These are phyloP conservation scores for Drosophila meridiana DNA, from an alignment of 2,888 invertebrate species.

Conservation along the genomic window DNA sequence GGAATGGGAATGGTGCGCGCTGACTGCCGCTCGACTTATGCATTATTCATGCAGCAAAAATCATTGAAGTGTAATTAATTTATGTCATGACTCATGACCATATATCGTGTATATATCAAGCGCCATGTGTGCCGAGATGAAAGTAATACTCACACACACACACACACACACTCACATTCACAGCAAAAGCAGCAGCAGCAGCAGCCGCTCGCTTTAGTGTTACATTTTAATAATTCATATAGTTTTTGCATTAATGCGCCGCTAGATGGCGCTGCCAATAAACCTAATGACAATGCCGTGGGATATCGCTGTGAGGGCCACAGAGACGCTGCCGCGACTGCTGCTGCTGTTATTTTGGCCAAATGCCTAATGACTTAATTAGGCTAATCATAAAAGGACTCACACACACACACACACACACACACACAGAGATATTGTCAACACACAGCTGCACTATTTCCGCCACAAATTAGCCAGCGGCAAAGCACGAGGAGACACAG, in stretches of 20 bases:
- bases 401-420: constrained; percentile 28
- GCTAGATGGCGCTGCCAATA: constrained; percentile 54
- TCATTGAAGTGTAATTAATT: constrained; percentile 76
- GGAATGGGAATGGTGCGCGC: not conserved
- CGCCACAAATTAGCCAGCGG: constrained; percentile 42
- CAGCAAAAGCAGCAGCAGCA: not conserved
- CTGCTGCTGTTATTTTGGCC: constrained; percentile 43
- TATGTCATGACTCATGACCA: constrained; percentile 59
- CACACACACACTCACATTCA: constrained; percentile 13
- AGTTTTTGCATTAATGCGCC: constrained; percentile 63
- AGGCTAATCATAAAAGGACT: constrained; percentile 67
- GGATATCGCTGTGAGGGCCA: constrained; percentile 12
- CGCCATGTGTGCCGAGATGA: constrained; percentile 48
- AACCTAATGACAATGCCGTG: constrained; percentile 50
- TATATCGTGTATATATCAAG: constrained; percentile 19
- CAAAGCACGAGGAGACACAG: not conserved
- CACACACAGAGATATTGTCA: constrained; percentile 36
- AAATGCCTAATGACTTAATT: constrained; percentile 78
- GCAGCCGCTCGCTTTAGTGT: constrained; percentile 10
- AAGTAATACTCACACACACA: constrained; percentile 43
- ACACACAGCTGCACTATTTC: constrained; percentile 62
- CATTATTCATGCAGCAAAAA: constrained; percentile 68
- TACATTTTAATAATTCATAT: constrained; percentile 74
- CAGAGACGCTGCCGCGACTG: not conserved
- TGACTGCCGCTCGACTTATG: constrained; percentile 36